Conservation (phyloP, 1,140 invertebrate genomes). For the Schlechtendalia chinensis region DNA sequence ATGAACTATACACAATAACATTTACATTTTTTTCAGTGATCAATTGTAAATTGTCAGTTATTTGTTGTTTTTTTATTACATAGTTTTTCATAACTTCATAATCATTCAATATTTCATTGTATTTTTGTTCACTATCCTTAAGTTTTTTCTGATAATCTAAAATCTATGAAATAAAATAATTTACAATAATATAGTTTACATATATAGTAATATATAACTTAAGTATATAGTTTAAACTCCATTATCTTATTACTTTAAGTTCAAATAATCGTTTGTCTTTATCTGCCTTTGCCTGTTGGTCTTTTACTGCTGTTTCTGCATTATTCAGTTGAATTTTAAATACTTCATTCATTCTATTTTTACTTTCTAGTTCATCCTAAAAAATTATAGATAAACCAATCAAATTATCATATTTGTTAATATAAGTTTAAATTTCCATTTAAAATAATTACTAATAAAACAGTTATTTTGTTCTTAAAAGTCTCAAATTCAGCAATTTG, state of each 20-base stretch:
- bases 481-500: slow-evolving; percentile 1
- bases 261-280: slow-evolving; percentile 18
- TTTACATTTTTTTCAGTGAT: slow-evolving; percentile 10
- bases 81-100: slow-evolving; percentile 13
- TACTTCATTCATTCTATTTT: neutral
- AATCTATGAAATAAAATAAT: slow-evolving; percentile 13
- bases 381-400: neutral
- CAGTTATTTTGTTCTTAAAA: neutral
- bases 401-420: neutral
- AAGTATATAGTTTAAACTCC: neutral
- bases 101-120: slow-evolving; percentile 27
- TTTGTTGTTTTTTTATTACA: slow-evolving; percentile 5
- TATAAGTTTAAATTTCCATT: neutral
- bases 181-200: neutral
- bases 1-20: neutral
- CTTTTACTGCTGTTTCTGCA: neutral
- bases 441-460: slow-evolving; percentile 27
- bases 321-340: neutral
- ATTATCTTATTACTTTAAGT: slow-evolving; percentile 11
- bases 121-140: neutral
- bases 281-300: neutral
- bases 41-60: neutral
- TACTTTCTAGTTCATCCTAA: slow-evolving; percentile 33
- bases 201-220: too few species aligned
- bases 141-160: slow-evolving; percentile 5